Evolutionary conservation across 2,888 invertebrate genomes (phyloP).

Genomic region (Pyrrhia umbra): DNA sequence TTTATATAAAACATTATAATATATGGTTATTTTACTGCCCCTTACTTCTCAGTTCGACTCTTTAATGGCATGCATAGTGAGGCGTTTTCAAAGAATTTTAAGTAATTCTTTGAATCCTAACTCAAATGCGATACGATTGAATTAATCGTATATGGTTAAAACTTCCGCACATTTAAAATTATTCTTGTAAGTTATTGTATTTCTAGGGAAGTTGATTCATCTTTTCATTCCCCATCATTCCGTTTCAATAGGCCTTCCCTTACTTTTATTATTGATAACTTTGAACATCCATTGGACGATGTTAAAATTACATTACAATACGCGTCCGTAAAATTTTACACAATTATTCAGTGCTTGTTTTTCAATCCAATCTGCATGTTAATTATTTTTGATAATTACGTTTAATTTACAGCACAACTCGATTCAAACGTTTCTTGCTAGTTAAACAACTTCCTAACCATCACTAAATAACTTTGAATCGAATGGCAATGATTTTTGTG

Average conservation of each 20-base stretch:
- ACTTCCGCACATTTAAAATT: no score
- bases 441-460: slow-evolving; percentile 14
- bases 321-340: slow-evolving; percentile 22
- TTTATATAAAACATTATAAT: no score
- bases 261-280: slow-evolving; percentile 49
- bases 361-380: slow-evolving; percentile 17
- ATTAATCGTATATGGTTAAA: no score
- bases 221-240: slow-evolving; percentile 18
- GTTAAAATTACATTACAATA: slow-evolving; percentile 40
- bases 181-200: slow-evolving; percentile 23
- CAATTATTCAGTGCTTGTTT: slow-evolving; percentile 21
- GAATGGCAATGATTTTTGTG: slow-evolving; percentile 68
- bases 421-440: slow-evolving; percentile 1
- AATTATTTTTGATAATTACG: slow-evolving; percentile 16
- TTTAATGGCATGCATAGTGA: no score
- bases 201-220: slow-evolving; percentile 25
- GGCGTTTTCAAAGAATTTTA: no score
- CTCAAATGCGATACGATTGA: no score
- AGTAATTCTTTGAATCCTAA: no score
- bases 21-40: no score
- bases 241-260: slow-evolving; percentile 33
- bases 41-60: no score
- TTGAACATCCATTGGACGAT: slow-evolving; percentile 25
- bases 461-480: slow-evolving; percentile 31
- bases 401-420: neutral